These are phyloP conservation scores for Uloborus diversus DNA, from an alignment of 1,140 invertebrate genomes.

Conservation along the genomic window DNA sequence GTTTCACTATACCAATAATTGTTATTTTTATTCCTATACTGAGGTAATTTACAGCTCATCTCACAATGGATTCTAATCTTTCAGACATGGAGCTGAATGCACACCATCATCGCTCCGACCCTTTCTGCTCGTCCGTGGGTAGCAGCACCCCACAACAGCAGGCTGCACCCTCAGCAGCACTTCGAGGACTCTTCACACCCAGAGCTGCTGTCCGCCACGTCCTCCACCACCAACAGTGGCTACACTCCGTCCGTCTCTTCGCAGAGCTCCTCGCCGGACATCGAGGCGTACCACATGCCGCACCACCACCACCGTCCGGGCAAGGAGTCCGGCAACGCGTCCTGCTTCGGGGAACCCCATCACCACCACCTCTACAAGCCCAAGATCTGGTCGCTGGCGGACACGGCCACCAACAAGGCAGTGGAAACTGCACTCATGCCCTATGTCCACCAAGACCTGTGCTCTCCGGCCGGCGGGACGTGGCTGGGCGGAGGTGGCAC, in stretches of 20 bases:
- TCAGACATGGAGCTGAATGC: slow-evolving; percentile 12
- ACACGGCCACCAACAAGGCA: slow-evolving; percentile 91
- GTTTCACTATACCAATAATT: too few species aligned
- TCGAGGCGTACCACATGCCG: neutral
- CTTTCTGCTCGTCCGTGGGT: slow-evolving; percentile 6
- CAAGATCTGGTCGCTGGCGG: slow-evolving; percentile 96
- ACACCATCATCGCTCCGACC: slow-evolving; percentile 1
- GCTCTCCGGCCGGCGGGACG: slow-evolving; percentile 10
- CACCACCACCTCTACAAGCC: slow-evolving; percentile 82
- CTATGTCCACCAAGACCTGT: neutral
- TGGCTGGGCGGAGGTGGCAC: too few species aligned
- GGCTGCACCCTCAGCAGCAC: neutral
- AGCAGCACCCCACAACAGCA: too few species aligned
- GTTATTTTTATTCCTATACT: too few species aligned
- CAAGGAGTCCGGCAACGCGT: neutral
- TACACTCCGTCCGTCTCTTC: slow-evolving; percentile 42
- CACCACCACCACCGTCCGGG: neutral
- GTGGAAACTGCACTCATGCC: neutral
- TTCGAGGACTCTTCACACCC: slow-evolving; percentile 29
- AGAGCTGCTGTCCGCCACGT: slow-evolving; percentile 1
- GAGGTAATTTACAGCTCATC: too few species aligned
- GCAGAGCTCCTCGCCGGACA: slow-evolving; percentile 35
- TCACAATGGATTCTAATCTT: too few species aligned
- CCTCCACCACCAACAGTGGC: slow-evolving; percentile 7
- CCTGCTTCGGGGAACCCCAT: neutral